phyloP scores from a whole-genome alignment of 2,797 vertebrate species.

The Carapus acus region DNA sequence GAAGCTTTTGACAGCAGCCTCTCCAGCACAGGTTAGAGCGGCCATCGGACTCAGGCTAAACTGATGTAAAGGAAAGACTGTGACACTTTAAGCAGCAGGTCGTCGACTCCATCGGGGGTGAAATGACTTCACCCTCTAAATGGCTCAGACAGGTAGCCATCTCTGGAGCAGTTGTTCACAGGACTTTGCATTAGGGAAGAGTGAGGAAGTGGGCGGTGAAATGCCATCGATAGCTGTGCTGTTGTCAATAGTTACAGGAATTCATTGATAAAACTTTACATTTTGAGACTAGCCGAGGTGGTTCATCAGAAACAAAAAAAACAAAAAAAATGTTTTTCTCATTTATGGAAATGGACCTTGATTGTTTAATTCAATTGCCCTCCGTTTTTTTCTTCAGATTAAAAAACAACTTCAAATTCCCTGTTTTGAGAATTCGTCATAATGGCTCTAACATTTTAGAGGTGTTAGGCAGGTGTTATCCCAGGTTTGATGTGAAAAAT shows the following conservation, averaged over 20 bases:
- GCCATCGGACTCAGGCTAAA: constrained; percentile 53
- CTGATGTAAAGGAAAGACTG: constrained; percentile 50
- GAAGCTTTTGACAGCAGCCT: constrained; percentile 58
- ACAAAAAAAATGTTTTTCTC: too few relatives aligned
- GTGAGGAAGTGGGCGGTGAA: neutral
- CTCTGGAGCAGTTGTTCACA: constrained; percentile 20
- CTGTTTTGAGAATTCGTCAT: too few relatives aligned
- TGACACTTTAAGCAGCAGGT: constrained; percentile 63
- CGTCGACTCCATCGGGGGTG: constrained; percentile 57
- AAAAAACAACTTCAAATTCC: too few relatives aligned
- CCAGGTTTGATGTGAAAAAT: constrained; percentile 55
- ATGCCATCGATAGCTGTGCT: constrained; percentile 13
- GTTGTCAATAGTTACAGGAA: constrained; percentile 31
- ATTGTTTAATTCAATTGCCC: too few relatives aligned
- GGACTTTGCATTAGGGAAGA: constrained; percentile 1
- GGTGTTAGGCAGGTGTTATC: constrained; percentile 22
- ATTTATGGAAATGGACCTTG: too few relatives aligned
- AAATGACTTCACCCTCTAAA: constrained; percentile 60
- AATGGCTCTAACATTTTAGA: too few relatives aligned
- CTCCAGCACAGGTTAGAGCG: too few relatives aligned
- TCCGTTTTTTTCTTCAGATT: too few relatives aligned
- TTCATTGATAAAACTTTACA: too few relatives aligned
- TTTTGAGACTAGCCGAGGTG: too few relatives aligned
- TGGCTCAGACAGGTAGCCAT: constrained; percentile 46
- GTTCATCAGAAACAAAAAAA: too few relatives aligned